A percentile compares a stretch with the other conserved stretches of the same genome.
Evolutionary conservation across 2,797 vertebrate species (phyloP).

Genomic region (Pantherophis alleghaniensis): DNA sequence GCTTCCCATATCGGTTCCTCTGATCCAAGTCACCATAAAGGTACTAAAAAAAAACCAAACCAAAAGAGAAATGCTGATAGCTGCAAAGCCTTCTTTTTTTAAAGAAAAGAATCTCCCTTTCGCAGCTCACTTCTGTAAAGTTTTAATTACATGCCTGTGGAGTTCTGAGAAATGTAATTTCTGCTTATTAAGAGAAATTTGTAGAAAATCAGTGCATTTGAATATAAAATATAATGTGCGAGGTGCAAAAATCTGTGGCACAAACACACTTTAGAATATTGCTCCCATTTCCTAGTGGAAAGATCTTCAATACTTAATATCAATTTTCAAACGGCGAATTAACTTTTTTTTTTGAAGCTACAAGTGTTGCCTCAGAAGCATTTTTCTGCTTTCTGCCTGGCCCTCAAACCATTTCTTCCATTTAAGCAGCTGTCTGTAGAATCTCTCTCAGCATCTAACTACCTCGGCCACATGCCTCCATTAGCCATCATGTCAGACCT

Average conservation of each 20-base stretch:
- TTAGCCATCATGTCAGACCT: conserved; percentile 31
- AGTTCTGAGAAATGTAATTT: conserved; percentile 15
- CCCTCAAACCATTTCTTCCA: conserved; percentile 23
- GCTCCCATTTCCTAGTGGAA: conserved; percentile 13
- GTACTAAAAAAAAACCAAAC: background rate
- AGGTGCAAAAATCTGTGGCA: background rate
- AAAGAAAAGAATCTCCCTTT: conserved; percentile 17
- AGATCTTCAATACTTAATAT: conserved; percentile 2
- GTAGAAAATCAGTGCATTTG: conserved; percentile 1
- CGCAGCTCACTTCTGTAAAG: background rate
- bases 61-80: conserved; percentile 12
- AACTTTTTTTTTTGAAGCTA: background rate
- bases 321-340: background rate
- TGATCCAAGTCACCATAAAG: conserved; percentile 13
- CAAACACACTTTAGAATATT: background rate
- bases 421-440: conserved; percentile 29
- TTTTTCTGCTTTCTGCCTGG: background rate
- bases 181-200: conserved; percentile 27
- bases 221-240: conserved; percentile 6
- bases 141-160: conserved; percentile 7
- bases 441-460: conserved; percentile 17
- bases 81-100: background rate
- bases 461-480: background rate
- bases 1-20: background rate
- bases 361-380: conserved; percentile 9